A percentile compares a stretch with the other conserved stretches of the same genome.
Conservation (phyloP, 2,888 invertebrate species). For the Stenodera caucasica region DNA sequence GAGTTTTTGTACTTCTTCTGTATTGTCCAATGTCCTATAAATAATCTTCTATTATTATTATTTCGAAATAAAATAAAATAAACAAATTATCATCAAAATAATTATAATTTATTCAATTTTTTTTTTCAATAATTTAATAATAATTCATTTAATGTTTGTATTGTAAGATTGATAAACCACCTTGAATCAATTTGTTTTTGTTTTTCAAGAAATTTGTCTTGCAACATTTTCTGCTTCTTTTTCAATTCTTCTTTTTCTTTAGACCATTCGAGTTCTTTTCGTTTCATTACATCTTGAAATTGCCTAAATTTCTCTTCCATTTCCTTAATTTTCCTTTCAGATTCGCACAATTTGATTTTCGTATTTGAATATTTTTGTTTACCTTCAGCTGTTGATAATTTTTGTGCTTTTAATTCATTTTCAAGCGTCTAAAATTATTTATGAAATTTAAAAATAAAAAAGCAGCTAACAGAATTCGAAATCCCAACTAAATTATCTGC, state of each 20-base stretch:
- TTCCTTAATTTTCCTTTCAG: constrained; percentile 55
- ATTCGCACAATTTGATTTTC: constrained; percentile 53
- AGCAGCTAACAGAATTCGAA: too few species aligned
- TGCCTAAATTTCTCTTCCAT: constrained; percentile 50
- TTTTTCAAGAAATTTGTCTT: constrained; percentile 46
- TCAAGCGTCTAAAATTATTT: constrained; percentile 47
- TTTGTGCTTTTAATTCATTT: constrained; percentile 45
- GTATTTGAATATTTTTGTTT: constrained; percentile 49
- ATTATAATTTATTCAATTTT: too few species aligned
- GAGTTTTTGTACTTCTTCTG: background rate
- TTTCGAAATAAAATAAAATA: constrained; percentile 11
- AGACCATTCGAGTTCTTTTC: constrained; percentile 47
- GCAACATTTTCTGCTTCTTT: constrained; percentile 44
- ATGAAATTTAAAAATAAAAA: too few species aligned
- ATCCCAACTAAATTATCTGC: too few species aligned
- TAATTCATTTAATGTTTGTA: constrained; percentile 51
- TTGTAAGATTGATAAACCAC: constrained; percentile 52
- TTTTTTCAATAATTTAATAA: too few species aligned
- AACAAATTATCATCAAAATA: too few species aligned
- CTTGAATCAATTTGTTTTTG: constrained; percentile 49
- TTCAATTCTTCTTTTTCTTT: constrained; percentile 49
- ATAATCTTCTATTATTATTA: background rate
- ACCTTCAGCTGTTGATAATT: constrained; percentile 34
- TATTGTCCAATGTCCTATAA: background rate
- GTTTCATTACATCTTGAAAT: constrained; percentile 45